Base-by-base conservation (phyloP, 1,140 invertebrate species). In the Cydia splendana region DNA sequence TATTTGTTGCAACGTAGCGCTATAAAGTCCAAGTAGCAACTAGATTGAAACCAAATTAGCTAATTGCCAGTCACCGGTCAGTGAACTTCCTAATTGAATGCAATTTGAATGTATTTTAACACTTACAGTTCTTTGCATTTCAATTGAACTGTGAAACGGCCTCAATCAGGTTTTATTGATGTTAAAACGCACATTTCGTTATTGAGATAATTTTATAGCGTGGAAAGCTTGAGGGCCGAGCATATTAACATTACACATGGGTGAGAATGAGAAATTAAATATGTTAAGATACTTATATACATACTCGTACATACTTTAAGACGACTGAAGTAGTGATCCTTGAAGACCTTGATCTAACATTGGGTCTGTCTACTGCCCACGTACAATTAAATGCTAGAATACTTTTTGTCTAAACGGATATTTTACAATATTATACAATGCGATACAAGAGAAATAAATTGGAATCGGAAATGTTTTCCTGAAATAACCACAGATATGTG, bases 41-140 rank as follows among this genome's bases (percentile, higher is more conserved):
- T 77, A 48, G 65, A 74, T 74, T 77, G n/a, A 20, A 73, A 77
- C 20, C 67, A 78, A 84, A 85, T 89, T 85, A 86, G 79, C 81
- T 87, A 85, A 85, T 83, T 84, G 77, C 67, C 74, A 65, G 71
- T 80, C 79, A 79, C 74, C 74, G 87, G 85, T 87, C 86, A 81
- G 79, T 82, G 84, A 87, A 82, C 88, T 86, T 75, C 42, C 57
- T 88, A 87, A 88, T 89, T 87, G 84, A 86, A 85, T 81, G 73
- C 78, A 82, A 81, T 79, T 83, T 74, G 75, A 83, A 81, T 81
- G 77, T 82, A 78, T 84, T 67, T 86, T 82, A 81, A 86, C 82
- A 81, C 77, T 18, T 65, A 78, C 77, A 77, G 81, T 81, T 76
- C 76, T 82, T 83, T 83, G 75, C 82, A 85, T 78, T 84, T 75